These are phyloP conservation scores for Cephalopachus bancanus DNA, from an alignment of 2,797 vertebrate genomes.

Conservation along the genomic window DNA sequence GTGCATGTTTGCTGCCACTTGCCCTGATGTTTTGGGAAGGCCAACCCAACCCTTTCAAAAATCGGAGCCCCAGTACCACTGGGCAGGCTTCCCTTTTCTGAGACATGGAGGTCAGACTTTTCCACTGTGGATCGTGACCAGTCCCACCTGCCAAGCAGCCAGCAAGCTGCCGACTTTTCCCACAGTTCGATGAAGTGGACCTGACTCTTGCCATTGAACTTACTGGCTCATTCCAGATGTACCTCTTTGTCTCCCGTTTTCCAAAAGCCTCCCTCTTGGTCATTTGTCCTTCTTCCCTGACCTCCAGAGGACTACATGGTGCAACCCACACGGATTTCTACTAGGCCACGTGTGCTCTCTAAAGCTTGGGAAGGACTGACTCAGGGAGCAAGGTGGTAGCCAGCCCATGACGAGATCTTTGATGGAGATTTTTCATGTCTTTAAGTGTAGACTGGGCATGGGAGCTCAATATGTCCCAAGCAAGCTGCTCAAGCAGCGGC, in stretches of 20 bases:
- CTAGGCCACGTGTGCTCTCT: background rate
- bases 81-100: background rate
- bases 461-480: background rate
- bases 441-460: background rate
- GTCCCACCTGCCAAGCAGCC: background rate
- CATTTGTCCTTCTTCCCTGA: background rate
- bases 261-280: background rate
- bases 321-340: background rate
- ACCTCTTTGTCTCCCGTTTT: background rate
- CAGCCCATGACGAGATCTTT: background rate
- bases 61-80: background rate
- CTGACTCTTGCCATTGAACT: background rate
- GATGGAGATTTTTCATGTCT: background rate
- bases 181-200: fast-evolving
- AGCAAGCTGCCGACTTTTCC: background rate
- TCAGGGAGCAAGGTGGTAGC: background rate
- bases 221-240: background rate
- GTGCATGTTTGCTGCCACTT: background rate
- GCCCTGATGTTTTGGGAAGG: background rate
- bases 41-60: background rate
- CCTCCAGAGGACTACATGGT: background rate
- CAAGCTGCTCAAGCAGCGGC: background rate
- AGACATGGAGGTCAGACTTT: background rate
- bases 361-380: background rate
- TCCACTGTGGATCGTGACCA: too few relatives aligned